These are phyloP conservation scores for Thermophis baileyi DNA, from an alignment of 2,113 vertebrate species.

Conservation along the genomic window DNA sequence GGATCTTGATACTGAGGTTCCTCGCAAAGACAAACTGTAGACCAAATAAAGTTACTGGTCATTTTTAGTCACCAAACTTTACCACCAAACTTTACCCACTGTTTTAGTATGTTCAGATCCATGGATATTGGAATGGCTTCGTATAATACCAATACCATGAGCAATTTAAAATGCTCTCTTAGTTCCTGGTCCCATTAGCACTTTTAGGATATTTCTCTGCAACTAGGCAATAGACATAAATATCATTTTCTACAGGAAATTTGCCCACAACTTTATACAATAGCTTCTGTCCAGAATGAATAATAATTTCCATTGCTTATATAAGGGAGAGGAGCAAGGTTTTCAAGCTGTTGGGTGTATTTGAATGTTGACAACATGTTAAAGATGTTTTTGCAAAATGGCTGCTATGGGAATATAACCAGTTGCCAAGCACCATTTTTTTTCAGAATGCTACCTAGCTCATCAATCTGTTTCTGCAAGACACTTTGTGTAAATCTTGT, in stretches of 20 bases:
- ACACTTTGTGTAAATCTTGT: neutral
- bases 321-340: neutral
- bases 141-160: neutral
- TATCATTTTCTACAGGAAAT: neutral
- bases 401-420: neutral
- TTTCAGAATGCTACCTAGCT: neutral
- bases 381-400: neutral
- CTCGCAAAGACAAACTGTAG: neutral
- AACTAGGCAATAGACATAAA: neutral
- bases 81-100: neutral
- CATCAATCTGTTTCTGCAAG: neutral
- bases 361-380: neutral
- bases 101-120: neutral
- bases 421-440: neutral
- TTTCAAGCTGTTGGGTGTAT: neutral
- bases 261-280: neutral
- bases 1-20: neutral
- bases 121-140: neutral
- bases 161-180: neutral
- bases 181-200: neutral
- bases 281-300: neutral
- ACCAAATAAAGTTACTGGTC: neutral
- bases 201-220: neutral
- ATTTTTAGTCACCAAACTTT: neutral
- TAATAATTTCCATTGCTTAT: neutral